Conservation (phyloP, 2,113 vertebrate species). For the Alligator sinensis region DNA sequence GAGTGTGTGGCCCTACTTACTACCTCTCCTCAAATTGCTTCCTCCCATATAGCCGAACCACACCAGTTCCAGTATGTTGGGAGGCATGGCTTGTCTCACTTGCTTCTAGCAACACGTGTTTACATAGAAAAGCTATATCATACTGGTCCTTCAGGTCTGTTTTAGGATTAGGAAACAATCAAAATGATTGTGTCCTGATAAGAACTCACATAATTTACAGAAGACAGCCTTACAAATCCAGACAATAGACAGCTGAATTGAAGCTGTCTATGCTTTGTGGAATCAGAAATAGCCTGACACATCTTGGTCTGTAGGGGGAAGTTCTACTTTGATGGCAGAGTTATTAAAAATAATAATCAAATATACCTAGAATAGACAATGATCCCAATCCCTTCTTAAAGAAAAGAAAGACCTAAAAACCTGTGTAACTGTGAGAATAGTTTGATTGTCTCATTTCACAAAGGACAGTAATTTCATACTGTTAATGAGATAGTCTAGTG, state of each 20-base stretch:
- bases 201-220: background rate
- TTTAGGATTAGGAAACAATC: constrained; percentile 34
- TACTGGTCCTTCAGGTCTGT: background rate
- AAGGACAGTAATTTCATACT: background rate
- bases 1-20: rapidly evolving
- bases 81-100: background rate
- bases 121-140: background rate
- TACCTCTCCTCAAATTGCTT: background rate
- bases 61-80: rapidly evolving
- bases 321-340: background rate
- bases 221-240: constrained; percentile 12
- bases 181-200: constrained; percentile 43
- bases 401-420: background rate
- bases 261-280: background rate
- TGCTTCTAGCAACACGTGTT: background rate
- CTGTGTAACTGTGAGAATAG: background rate
- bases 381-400: background rate
- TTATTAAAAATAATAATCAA: background rate
- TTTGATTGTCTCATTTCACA: background rate
- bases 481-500: background rate
- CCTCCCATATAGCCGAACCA: background rate
- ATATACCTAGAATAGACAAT: background rate
- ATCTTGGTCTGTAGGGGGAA: background rate
- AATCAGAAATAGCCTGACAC: constrained; percentile 11
- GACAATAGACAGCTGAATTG: background rate